Evolutionary conservation across 2,113 vertebrate species (phyloP), one percentile per base, ranked within the genome.

Genomic region (Craseonycteris thonglongyai): DNA sequence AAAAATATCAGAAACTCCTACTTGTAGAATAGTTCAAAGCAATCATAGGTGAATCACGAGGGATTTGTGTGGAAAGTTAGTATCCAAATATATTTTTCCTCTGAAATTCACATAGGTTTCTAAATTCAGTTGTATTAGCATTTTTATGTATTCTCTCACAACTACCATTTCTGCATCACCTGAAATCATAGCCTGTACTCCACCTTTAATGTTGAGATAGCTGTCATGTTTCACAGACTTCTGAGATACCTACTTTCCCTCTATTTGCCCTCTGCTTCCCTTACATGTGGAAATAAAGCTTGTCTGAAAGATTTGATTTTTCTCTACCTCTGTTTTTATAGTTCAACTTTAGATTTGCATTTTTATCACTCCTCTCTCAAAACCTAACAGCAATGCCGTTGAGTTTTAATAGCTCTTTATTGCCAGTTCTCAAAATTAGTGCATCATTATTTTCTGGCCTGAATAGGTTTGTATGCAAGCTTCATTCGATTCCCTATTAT

Each of bases 81-180:
- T 87, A 72, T 74, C 83, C 83, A 80, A 91, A 87, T 94, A 63
- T 71, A 75, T 89, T 79, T 96, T 93, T 85, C n/a, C 75, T 94
- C 65, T 90, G 84, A 86, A 92, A 91, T 93, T 86, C 69, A 71
- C 63, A 49, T 24, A 75, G 59, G 18, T 35, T 76, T 87, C 58
- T 90, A 74, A 90, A 85, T 95, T 93, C 58, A 68, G 66, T 71
- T 89, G 4, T 69, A 91, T 88, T 75, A 86, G 51, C 85, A 87
- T 94, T 94, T 95, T 95, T 88, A 89, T 94, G 72, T 93, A 54
- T 93, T 94, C 38, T 74, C 45, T 87, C 79, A 94, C 68, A 87
- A 65, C 22, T 69, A 30, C 63, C 24, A 86, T 11, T 71, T 96
- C 40, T 49, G 14, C 13, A 35, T 87, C 45, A 54, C 28, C 78